Conservation (phyloP, 2,797 vertebrate species). For the Halcyon chelicuti region DNA sequence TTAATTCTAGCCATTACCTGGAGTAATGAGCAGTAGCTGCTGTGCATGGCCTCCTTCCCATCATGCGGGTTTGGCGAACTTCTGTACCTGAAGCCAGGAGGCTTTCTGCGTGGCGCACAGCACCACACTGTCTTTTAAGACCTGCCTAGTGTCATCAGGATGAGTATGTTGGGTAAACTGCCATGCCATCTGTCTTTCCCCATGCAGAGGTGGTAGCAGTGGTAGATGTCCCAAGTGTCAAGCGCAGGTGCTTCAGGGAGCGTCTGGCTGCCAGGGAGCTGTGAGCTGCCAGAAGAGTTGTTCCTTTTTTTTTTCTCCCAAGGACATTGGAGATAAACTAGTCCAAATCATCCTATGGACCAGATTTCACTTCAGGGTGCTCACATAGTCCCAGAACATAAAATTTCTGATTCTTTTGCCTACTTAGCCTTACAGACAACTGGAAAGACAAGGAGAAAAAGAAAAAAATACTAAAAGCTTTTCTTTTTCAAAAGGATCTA, state of each 20-base stretch:
- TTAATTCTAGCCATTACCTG: conserved; percentile 43
- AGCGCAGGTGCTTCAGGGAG: neutral
- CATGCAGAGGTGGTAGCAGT: neutral
- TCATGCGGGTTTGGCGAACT: neutral
- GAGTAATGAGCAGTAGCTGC: conserved; percentile 51
- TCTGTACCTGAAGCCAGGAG: neutral
- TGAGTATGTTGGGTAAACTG: neutral
- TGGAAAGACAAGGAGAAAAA: neutral
- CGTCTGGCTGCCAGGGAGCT: neutral
- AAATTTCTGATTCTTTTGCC: neutral
- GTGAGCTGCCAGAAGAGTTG: neutral
- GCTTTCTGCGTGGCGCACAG: neutral
- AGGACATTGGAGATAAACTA: neutral
- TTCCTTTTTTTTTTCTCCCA: neutral
- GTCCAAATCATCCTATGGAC: neutral
- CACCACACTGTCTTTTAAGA: neutral
- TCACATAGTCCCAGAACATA: neutral
- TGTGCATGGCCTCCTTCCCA: neutral
- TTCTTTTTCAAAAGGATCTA: neutral
- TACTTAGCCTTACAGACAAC: neutral
- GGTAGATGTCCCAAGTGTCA: neutral
- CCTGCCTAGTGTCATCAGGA: neutral
- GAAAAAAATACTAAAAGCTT: neutral
- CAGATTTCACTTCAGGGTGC: neutral
- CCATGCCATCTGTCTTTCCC: neutral